Base-by-base conservation (phyloP, 2,888 invertebrate genomes). In the Uloborus plumipes region DNA sequence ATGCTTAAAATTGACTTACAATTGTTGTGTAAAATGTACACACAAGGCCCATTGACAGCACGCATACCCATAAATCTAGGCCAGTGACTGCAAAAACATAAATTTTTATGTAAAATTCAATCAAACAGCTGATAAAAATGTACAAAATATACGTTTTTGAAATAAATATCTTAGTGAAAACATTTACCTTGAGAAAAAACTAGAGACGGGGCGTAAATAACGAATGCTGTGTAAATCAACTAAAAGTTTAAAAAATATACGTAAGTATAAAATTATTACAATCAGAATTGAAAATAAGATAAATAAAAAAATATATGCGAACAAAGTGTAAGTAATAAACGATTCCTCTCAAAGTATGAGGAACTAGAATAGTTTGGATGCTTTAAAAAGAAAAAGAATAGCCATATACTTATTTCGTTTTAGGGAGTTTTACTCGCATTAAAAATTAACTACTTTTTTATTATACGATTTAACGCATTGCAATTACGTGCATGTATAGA, bases 21-120 rank as follows among this genome's bases (percentile, higher is more conserved):
- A 94, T 91, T 86, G 95, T 94, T 0, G 97, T 97, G 89, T 97
- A 97, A 90, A 97, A 95, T 86, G 95, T 96, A 90, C 95, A 95
- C n/a, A 95, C 94, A 53, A 94, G 89, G 88, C 95, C 95, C 1
- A 95, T 94, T 31, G 94, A 91, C 0, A 94, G 92, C 15, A 95
- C 93, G 47, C 95, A 93, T 85, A 92, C 93, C 90, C 95, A 95
- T 26, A 95, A 90, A 87, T 94, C 93, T 81, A 95, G 91, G 50
- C 95, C 95, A 66, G 95, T 95, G 70, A 95, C 95, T 96, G 91
- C 84, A 93, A 71, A 16, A 7, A 22, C 0, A 26, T 7, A 9
- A 61, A 61, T 7, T 22, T 22, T 20, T 14, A 61, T 22, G 22
- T n/a, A n/a, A n/a, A n/a, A n/a, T n/a, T n/a, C n/a, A 20, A 11